A percentile compares a stretch with the other conserved stretches of the same genome.
Evolutionary conservation across 1,140 invertebrate genomes (phyloP).

Genomic region (Oryctes rhinoceros): DNA sequence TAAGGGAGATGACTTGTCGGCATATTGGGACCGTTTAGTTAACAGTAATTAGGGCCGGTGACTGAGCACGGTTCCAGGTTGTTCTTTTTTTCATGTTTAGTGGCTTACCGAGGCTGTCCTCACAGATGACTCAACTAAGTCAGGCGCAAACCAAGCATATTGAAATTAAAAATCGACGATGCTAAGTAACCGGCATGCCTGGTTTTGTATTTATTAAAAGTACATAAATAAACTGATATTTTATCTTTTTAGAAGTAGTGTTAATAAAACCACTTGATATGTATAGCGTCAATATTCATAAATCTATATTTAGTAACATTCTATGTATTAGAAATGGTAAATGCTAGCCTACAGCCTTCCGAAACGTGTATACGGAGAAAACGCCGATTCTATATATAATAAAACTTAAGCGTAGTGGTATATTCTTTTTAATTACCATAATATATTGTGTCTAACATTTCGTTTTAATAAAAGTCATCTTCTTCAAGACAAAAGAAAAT

Average conservation of each 20-base stretch:
- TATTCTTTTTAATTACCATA: too few relatives aligned
- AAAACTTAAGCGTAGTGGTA: too few relatives aligned
- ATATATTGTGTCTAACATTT: too few relatives aligned
- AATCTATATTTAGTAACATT: too few relatives aligned
- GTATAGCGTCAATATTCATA: too few relatives aligned
- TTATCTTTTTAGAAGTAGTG: not conserved
- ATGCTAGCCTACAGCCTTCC: too few relatives aligned
- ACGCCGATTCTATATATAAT: too few relatives aligned
- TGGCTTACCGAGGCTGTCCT: not conserved
- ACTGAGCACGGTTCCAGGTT: constrained; percentile 15
- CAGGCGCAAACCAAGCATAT: not conserved
- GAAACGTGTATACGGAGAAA: too few relatives aligned
- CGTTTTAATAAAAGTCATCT: too few relatives aligned
- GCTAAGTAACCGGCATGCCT: not conserved
- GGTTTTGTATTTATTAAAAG: not conserved
- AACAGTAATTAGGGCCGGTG: constrained; percentile 27
- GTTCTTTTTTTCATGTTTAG: constrained; percentile 7
- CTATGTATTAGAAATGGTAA: too few relatives aligned
- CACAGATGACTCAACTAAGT: not conserved
- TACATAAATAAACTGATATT: not conserved
- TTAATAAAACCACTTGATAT: too few relatives aligned
- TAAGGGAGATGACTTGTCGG: constrained; percentile 35
- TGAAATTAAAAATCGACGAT: not conserved
- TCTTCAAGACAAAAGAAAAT: too few relatives aligned
- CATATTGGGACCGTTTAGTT: constrained; percentile 34